These are phyloP conservation scores for Mactra quadrangularis DNA, from an alignment of 1,140 invertebrate genomes.

Conservation along the genomic window DNA sequence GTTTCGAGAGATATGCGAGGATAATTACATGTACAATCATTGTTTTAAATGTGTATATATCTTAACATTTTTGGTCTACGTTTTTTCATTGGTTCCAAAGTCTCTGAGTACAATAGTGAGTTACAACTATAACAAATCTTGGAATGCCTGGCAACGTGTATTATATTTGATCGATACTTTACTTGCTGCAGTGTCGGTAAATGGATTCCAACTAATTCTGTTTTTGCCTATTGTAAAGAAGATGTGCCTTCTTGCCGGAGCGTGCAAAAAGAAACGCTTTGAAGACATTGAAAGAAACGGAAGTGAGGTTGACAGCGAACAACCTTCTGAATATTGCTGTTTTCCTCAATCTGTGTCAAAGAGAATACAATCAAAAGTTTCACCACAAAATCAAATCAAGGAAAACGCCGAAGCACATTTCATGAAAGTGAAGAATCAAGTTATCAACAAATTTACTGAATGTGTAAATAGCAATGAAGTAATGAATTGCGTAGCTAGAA, in stretches of 20 bases:
- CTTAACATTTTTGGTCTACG: slow-evolving; percentile 16
- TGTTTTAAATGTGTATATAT: slow-evolving; percentile 31
- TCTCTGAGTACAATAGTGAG: slow-evolving; percentile 2
- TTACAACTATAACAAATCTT: background rate
- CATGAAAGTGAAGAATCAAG: no score
- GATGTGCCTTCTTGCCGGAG: background rate
- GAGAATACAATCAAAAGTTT: no score
- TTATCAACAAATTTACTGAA: no score
- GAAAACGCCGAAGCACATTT: no score
- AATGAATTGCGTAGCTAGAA: no score
- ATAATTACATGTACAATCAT: slow-evolving; percentile 31
- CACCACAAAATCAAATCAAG: no score
- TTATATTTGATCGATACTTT: slow-evolving; percentile 14
- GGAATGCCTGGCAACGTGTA: background rate
- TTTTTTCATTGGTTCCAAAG: slow-evolving; percentile 21
- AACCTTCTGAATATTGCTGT: no score
- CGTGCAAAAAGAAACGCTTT: slow-evolving; percentile 13
- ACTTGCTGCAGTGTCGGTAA: background rate
- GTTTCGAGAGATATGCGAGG: slow-evolving; percentile 27
- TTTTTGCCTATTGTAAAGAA: slow-evolving; percentile 13
- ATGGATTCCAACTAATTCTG: slow-evolving; percentile 33
- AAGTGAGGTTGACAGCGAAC: no score
- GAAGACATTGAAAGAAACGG: no score
- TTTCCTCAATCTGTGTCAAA: no score
- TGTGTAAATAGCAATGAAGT: no score